These are phyloP conservation scores for Ellobium chinense DNA, from an alignment of 2,888 invertebrate species.

Conservation along the genomic window DNA sequence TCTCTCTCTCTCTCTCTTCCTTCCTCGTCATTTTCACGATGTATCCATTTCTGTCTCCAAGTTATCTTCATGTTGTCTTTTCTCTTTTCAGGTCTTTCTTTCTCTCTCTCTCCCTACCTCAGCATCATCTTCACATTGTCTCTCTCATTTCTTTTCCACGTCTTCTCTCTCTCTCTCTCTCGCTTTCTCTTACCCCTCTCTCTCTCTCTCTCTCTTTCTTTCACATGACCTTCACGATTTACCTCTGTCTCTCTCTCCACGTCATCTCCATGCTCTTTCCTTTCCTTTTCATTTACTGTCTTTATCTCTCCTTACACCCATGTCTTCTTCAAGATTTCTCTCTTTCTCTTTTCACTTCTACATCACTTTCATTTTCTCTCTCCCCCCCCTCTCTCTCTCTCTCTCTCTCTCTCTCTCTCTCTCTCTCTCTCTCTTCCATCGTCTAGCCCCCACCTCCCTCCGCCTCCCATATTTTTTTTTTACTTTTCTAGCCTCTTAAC, in stretches of 20 bases:
- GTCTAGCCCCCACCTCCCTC: not conserved
- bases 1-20: not conserved
- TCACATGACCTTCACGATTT: not conserved
- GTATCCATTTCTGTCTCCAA: not conserved
- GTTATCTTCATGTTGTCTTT: not conserved
- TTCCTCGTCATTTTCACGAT: not conserved
- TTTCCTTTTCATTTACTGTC: not conserved
- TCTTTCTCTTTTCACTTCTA: not conserved
- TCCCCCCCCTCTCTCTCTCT: not conserved
- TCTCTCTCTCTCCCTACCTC: not conserved
- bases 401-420: not conserved
- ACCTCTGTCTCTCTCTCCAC: not conserved
- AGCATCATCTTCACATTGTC: not conserved
- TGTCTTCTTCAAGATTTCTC: not conserved
- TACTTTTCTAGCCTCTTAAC: no score
- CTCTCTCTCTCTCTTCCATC: not conserved
- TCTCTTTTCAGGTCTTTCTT: not conserved
- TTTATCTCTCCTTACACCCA: not conserved
- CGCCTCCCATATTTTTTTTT: not conserved
- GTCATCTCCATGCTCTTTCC: not conserved
- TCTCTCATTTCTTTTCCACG: not conserved
- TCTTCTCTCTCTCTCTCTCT: not conserved
- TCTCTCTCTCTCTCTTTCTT: not conserved
- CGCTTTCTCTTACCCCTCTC: not conserved
- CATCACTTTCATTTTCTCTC: not conserved